Percentiles rank a stretch among this genome's conserved stretches.
Evolutionary conservation across 2,888 invertebrate genomes (phyloP).

Genomic region (Ephialtes manifestator): DNA sequence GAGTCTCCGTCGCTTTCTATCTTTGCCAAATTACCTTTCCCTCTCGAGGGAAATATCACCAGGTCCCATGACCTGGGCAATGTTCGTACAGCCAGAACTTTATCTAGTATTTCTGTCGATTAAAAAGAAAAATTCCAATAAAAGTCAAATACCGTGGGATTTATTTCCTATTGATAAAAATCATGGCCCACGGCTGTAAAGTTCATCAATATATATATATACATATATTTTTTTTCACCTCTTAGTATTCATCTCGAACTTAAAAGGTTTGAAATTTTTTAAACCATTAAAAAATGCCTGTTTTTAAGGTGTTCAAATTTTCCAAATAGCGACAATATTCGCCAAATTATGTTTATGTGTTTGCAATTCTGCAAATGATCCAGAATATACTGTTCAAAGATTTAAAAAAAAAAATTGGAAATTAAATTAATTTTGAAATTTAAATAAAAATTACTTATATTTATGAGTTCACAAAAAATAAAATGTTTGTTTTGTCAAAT

Average conservation of each 20-base stretch:
- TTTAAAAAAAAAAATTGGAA: no score
- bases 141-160: slow-evolving; percentile 80
- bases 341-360: no score
- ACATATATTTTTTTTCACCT: slow-evolving; percentile 11
- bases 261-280: no score
- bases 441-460: no score
- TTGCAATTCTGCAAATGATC: no score
- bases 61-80: slow-evolving; percentile 78
- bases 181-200: slow-evolving; percentile 4
- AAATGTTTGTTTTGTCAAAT: no score
- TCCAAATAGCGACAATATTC: no score
- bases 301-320: no score
- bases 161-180: slow-evolving; percentile 73
- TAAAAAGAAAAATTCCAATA: slow-evolving; percentile 73
- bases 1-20: slow-evolving; percentile 69
- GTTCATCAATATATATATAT: slow-evolving; percentile 54
- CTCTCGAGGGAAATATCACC: slow-evolving; percentile 84
- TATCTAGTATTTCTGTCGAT: slow-evolving; percentile 79
- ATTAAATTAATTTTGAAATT: no score
- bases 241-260: background rate
- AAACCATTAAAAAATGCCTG: no score
- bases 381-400: no score
- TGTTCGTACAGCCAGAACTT: slow-evolving; percentile 79
- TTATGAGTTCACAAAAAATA: no score
- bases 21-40: slow-evolving; percentile 61